Conservation (phyloP, 2,797 vertebrate genomes). For the Ceyx erithaca region DNA sequence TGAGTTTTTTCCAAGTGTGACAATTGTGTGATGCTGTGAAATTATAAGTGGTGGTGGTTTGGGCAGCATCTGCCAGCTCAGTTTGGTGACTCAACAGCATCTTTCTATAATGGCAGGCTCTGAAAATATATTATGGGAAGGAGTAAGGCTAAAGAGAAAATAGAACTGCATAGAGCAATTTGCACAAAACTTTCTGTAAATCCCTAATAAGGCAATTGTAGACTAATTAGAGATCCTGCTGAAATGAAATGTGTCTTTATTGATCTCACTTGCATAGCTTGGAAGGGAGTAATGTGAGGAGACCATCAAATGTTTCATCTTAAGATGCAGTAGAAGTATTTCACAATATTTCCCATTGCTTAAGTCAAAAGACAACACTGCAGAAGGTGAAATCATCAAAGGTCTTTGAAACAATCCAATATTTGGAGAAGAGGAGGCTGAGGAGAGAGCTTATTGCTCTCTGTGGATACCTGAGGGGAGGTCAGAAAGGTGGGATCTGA, state of each 20-base stretch:
- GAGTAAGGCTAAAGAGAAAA: neutral
- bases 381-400: neutral
- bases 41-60: neutral
- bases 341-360: neutral
- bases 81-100: neutral
- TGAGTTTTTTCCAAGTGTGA: too few species aligned
- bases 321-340: neutral
- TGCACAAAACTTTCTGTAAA: conserved; percentile 16
- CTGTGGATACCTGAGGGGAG: too few species aligned
- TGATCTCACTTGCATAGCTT: neutral
- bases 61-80: neutral
- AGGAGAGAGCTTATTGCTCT: too few species aligned
- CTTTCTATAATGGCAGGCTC: neutral
- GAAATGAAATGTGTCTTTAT: conserved; percentile 27
- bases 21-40: too few species aligned
- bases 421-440: neutral
- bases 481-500: too few species aligned
- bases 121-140: conserved; percentile 35
- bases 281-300: neutral
- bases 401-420: neutral
- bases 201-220: conserved; percentile 2
- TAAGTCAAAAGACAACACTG: neutral
- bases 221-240: conserved; percentile 26
- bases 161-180: neutral
- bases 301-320: neutral